Percentiles rank a stretch among this genome's conserved stretches.
Conservation (phyloP, 1,140 invertebrate species). For the Pinna nobilis region DNA sequence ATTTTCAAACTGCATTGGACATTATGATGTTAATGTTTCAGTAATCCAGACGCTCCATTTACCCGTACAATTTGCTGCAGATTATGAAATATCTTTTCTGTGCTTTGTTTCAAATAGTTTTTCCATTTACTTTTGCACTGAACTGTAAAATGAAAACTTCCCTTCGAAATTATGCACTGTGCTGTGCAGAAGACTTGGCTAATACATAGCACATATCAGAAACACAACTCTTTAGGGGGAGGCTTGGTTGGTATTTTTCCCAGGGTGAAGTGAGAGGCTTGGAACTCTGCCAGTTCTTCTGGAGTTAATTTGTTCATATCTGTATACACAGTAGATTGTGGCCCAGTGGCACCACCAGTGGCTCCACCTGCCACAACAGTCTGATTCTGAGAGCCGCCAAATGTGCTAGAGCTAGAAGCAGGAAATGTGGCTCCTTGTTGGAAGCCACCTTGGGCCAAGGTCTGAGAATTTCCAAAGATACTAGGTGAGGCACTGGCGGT, state of each 20-base stretch:
- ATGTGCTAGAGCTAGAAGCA: neutral
- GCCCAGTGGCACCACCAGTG: neutral
- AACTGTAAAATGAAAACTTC: no score
- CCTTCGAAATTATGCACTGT: no score
- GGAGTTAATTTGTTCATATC: constrained; percentile 48
- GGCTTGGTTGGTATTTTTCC: constrained; percentile 60
- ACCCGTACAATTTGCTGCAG: no score
- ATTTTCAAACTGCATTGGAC: no score
- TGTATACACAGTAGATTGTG: constrained; percentile 42
- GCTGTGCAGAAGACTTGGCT: neutral
- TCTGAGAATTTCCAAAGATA: constrained; percentile 13
- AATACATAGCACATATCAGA: constrained; percentile 23
- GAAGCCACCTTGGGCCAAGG: no score
- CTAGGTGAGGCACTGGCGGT: neutral
- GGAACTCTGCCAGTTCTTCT: constrained; percentile 53
- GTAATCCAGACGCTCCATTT: no score
- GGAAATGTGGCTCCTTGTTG: no score
- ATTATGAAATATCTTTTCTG: no score
- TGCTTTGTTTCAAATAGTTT: no score
- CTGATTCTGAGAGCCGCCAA: constrained; percentile 6
- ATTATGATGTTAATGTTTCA: no score
- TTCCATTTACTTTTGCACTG: no score
- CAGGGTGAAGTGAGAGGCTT: constrained; percentile 55
- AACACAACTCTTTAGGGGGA: constrained; percentile 58
- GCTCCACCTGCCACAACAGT: neutral